A percentile compares a stretch with the other conserved stretches of the same genome.
Conservation (phyloP, 1,140 invertebrate genomes). For the Plectrocnemia conspersa region DNA sequence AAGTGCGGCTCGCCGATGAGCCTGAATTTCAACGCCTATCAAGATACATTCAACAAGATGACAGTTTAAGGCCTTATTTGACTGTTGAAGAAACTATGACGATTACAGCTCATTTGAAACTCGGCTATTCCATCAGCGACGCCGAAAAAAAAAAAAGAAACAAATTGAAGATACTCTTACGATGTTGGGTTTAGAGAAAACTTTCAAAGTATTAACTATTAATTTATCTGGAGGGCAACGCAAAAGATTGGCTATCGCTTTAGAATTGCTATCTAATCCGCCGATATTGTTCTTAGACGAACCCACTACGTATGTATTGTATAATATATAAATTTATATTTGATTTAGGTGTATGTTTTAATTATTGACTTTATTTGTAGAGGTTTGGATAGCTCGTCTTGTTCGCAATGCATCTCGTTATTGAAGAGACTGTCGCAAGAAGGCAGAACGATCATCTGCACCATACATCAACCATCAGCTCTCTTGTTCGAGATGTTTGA, state of each 20-base stretch:
- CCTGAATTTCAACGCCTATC: constrained; percentile 50
- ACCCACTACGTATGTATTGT: constrained; percentile 75
- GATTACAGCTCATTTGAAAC: constrained; percentile 77
- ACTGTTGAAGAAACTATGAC: constrained; percentile 79
- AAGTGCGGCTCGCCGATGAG: constrained; percentile 41
- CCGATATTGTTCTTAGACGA: constrained; percentile 91
- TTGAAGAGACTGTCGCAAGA: constrained; percentile 72
- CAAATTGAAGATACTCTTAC: constrained; percentile 68
- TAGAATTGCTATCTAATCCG: constrained; percentile 81
- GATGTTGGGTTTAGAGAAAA: constrained; percentile 62
- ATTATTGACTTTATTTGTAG: constrained; percentile 48
- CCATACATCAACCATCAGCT: constrained; percentile 95
- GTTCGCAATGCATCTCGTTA: constrained; percentile 73
- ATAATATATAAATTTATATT: background rate
- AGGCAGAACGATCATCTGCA: constrained; percentile 78
- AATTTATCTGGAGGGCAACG: constrained; percentile 82
- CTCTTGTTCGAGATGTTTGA: constrained; percentile 96
- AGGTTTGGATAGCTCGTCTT: constrained; percentile 80
- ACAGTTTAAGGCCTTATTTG: constrained; percentile 75
- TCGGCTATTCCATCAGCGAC: constrained; percentile 56
- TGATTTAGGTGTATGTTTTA: background rate
- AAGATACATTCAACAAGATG: constrained; percentile 86
- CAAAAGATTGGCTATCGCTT: constrained; percentile 82
- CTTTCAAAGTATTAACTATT: constrained; percentile 62
- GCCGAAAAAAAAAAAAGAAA: constrained; percentile 24